These are phyloP conservation scores for Gymnosoma rotundatum DNA, from an alignment of 2,888 invertebrate genomes.

Conservation along the genomic window DNA sequence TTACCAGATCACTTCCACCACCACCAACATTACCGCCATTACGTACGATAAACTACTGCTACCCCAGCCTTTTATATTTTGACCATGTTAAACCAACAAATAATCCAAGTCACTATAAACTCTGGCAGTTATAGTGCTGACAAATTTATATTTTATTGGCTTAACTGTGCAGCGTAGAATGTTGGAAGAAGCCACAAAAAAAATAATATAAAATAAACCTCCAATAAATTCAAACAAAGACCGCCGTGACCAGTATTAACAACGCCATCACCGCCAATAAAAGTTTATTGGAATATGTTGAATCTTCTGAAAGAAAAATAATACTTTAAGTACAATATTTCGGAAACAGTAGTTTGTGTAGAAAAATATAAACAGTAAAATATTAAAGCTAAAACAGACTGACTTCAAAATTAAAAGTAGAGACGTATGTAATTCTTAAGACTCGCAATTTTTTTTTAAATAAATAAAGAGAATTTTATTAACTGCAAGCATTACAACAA, in stretches of 20 bases:
- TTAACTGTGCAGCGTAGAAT: slow-evolving; percentile 48
- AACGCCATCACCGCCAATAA: slow-evolving; percentile 35
- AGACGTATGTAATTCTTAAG: no score
- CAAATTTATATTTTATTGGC: slow-evolving; percentile 71
- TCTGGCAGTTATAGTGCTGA: slow-evolving; percentile 69
- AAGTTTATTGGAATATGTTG: slow-evolving; percentile 25
- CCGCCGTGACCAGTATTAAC: slow-evolving; percentile 52
- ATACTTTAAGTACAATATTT: slow-evolving; percentile 56
- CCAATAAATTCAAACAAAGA: slow-evolving; percentile 65
- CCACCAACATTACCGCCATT: neutral
- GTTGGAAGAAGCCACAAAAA: neutral
- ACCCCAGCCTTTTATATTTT: slow-evolving; percentile 12
- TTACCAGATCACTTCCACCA: neutral
- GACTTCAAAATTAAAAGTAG: no score
- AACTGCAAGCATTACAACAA: no score
- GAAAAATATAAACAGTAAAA: no score
- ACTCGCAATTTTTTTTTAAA: no score
- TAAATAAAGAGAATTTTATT: no score
- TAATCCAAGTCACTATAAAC: slow-evolving; percentile 58
- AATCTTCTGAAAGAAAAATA: slow-evolving; percentile 21
- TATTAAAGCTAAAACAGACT: no score
- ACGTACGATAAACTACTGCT: neutral
- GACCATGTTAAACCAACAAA: slow-evolving; percentile 60
- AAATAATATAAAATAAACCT: slow-evolving; percentile 26
- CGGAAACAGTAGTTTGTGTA: slow-evolving; percentile 27